These are phyloP conservation scores for Eira barbara DNA, from an alignment of 2,113 vertebrate species.

Conservation along the genomic window DNA sequence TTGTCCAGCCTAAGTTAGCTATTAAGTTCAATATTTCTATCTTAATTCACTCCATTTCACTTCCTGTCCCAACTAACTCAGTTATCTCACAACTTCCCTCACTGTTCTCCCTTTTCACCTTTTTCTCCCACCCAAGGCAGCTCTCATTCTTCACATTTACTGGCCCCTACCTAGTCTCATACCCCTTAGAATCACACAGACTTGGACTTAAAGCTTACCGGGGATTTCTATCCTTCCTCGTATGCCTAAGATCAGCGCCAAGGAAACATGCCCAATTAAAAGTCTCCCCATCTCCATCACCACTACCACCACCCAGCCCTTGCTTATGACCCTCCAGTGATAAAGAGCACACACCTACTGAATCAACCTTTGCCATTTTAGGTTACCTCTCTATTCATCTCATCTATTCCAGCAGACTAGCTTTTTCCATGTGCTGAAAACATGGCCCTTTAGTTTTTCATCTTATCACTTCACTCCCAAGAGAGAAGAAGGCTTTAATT, in stretches of 20 bases:
- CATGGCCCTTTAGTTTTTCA: background rate
- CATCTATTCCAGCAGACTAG: background rate
- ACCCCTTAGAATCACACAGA: background rate
- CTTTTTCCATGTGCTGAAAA: background rate
- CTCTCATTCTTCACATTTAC: background rate
- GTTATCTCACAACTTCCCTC: background rate
- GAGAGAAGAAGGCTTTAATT: background rate
- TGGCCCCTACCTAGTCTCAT: background rate
- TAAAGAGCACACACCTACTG: background rate
- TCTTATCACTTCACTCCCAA: background rate
- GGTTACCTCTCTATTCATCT: background rate
- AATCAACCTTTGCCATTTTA: background rate
- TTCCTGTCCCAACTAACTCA: background rate
- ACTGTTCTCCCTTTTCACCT: background rate
- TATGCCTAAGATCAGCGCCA: background rate
- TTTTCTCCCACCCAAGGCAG: background rate
- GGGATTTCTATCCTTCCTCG: background rate
- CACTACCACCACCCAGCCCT: too few species aligned
- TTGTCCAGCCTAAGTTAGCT: background rate
- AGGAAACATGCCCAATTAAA: background rate
- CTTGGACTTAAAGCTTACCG: background rate
- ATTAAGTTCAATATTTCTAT: background rate
- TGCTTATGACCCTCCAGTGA: background rate
- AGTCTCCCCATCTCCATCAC: background rate
- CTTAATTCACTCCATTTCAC: background rate